Percentiles rank a stretch among this genome's conserved stretches.
These are phyloP conservation scores for Drosophila setifemur DNA, from an alignment of 1,140 invertebrate species.

Conservation along the genomic window DNA sequence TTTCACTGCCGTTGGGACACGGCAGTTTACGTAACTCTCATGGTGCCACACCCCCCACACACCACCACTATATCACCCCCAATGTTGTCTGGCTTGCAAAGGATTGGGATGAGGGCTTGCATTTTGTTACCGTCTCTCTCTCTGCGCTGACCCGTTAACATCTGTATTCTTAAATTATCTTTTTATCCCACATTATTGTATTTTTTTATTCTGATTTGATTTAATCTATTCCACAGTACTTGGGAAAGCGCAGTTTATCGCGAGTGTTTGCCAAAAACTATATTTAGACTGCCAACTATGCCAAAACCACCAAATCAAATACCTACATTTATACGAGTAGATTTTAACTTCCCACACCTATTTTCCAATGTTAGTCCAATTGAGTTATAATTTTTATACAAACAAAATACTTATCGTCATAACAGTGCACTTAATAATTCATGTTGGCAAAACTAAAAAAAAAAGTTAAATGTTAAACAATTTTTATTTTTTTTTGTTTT, in stretches of 20 bases:
- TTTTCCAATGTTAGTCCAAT: slow-evolving; percentile 58
- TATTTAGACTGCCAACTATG: slow-evolving; percentile 59
- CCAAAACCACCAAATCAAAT: slow-evolving; percentile 55
- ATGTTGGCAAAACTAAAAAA: slow-evolving; percentile 29
- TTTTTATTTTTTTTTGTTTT: neutral
- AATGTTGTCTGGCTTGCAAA: slow-evolving; percentile 37
- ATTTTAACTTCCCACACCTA: slow-evolving; percentile 58
- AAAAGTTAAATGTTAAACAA: neutral
- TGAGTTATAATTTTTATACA: slow-evolving; percentile 33
- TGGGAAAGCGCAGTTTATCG: slow-evolving; percentile 78
- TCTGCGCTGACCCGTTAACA: slow-evolving; percentile 43
- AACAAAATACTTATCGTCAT: slow-evolving; percentile 8
- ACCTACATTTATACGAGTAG: slow-evolving; percentile 45
- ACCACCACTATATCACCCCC: slow-evolving; percentile 3
- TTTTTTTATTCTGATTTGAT: slow-evolving; percentile 67
- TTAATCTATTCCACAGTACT: slow-evolving; percentile 77
- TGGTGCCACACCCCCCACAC: slow-evolving; percentile 12
- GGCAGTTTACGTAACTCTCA: slow-evolving; percentile 14
- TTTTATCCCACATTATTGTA: slow-evolving; percentile 35
- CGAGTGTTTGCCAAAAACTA: slow-evolving; percentile 73
- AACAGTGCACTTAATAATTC: slow-evolving; percentile 36
- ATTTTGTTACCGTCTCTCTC: neutral
- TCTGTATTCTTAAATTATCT: slow-evolving; percentile 28
- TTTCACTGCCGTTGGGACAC: neutral
- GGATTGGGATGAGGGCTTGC: slow-evolving; percentile 30